Percentiles rank a stretch among this genome's conserved stretches.
Conservation (phyloP, 2,113 vertebrate genomes). For the Phaethon lepturus region DNA sequence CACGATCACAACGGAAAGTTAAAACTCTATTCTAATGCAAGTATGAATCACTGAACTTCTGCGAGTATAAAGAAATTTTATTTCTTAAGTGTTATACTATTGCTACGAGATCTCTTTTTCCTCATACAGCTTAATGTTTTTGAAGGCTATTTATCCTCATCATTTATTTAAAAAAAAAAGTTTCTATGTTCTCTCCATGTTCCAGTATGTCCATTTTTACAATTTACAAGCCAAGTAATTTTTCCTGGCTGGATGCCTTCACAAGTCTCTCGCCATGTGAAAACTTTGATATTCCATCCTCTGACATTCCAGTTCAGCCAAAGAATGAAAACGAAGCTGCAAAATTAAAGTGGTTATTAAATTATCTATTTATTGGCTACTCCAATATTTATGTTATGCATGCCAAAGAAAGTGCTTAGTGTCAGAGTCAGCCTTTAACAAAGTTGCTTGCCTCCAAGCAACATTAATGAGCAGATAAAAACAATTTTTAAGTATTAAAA, state of each 20-base stretch:
- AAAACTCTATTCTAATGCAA: background rate
- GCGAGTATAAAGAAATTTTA: background rate
- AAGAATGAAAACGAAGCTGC: background rate
- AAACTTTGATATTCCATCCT: background rate
- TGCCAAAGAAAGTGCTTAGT: background rate
- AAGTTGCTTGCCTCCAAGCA: background rate
- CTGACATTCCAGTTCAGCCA: background rate
- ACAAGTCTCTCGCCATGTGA: background rate
- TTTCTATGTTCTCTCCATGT: background rate
- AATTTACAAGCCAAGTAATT: background rate
- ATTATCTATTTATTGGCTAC: background rate
- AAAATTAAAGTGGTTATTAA: background rate
- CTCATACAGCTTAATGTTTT: background rate
- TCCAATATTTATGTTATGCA: background rate
- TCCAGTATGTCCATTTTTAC: background rate
- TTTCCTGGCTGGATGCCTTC: background rate
- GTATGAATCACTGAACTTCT: background rate
- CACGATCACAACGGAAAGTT: background rate
- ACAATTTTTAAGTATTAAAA: background rate
- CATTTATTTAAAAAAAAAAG: background rate
- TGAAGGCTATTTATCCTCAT: background rate
- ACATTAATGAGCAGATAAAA: background rate
- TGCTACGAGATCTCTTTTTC: background rate
- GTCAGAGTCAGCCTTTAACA: background rate
- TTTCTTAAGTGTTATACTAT: background rate